Evolutionary conservation across 2,888 invertebrate genomes (phyloP), one percentile per base, ranked within the genome.

Genomic region (Caenorhabditis japonica): DNA sequence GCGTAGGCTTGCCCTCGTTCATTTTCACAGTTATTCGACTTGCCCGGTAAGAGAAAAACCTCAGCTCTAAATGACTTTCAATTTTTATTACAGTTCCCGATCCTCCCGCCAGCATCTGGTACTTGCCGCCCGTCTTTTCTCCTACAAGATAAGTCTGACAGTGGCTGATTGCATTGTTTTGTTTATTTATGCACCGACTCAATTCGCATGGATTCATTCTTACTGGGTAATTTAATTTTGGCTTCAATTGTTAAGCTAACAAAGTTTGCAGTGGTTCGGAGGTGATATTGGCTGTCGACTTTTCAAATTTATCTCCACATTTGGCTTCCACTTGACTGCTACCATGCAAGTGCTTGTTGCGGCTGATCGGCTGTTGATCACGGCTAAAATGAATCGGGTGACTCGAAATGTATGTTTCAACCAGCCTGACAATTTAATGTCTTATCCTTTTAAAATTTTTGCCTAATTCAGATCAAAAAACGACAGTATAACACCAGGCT

Each of bases 321-420:
- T 82, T 39, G 82, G 77, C 2, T 80, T 82, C 43, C 79, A 82
- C 64, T 39, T 82, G 21, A 82, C 82, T 5, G 79, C 79, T n/a
- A 82, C 80, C 33, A 82, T 82, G 80, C 82, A 82, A 70, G 79
- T 77, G n/a, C 33, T 82, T 8, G 76, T 82, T 15, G 80, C 82
- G n/a, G 70, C 76, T 13, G 82, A 82, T 75, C 76, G 82, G 13
- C 60, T 82, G 3, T 62, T 76, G 30, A 76, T 80, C 19, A 79
- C 80, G 30, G 76, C 79, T 0, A 77, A 75, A 38, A 77, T 82
- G 74, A 80, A 77, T 21, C 44, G 75, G 38, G 44, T 76, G 13
- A 64, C 55, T 23, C 39, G 72, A 55, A 77, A 72, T 34, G 71
- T 75, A n/a, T 21, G 56, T 39, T 30, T 21, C 17, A n/a, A n/a